Base-by-base conservation (phyloP, 2,113 vertebrate genomes). In the Hydropotes inermis region DNA sequence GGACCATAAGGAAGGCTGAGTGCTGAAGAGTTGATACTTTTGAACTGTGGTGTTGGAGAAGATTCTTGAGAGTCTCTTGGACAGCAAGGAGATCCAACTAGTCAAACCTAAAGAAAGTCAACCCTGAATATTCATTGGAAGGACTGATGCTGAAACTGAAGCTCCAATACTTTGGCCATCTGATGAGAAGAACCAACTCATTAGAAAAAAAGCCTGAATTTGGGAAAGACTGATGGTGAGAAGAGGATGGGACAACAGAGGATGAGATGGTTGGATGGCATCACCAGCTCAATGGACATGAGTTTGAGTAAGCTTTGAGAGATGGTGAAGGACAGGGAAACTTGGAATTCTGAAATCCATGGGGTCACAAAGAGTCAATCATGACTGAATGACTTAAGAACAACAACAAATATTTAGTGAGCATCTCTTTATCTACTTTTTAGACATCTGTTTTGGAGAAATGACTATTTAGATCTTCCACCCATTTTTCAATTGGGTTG, bases 181-280 rank as follows among this genome's bases (percentile, higher is more conserved):
- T 36, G 64, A 70, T 36, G n/a, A 2, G n/a, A 67, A 67, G 8
- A 11, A 9, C 9, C 64, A 36, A 70, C 1, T 70, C 64, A 23
- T 6, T 23, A 19, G 61, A 2, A 21, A 9, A 36, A 10, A 21
- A 0, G 0, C 17, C n/a, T 70, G 64, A 70, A 0, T 36, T 36
- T 70, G 21, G 19, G 64, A 70, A 70, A 70, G 67, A 70, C 1
- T 36, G 67, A 70, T n/a, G 19, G 67, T 23, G 19, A 70, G n/a
- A 70, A 36, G n/a, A 70, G 36, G n/a, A 70, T 70, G n/a, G 67
- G 10, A 70, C 67, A 12, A 39, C 9, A 70, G n/a, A 36, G 67
- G 19, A 39, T 70, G 67, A 36, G 67, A 70, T 6, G n/a, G 67
- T 70, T 70, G 19, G 67, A 70, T 70, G 67, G 23, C 21, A 36